phyloP scores from a whole-genome alignment of 35 echinoderm and acorn worm genomes.

The Patiria miniata region DNA sequence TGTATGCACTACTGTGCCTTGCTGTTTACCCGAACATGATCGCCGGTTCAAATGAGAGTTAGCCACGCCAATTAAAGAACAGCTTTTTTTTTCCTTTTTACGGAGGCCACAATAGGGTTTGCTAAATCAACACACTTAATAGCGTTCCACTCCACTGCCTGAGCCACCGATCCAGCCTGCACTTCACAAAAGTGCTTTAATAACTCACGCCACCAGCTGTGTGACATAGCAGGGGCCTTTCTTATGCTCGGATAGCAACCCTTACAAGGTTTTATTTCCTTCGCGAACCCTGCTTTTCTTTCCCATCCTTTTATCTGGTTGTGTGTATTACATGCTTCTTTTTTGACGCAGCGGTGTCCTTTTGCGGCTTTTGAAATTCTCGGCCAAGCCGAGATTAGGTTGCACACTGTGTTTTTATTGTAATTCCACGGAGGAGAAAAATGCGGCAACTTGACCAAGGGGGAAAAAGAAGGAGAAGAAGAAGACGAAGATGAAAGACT shows the following conservation, averaged over 20 bases:
- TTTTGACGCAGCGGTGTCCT: not conserved
- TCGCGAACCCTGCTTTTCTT: no score
- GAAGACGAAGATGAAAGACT: no score
- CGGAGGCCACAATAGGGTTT: constrained; percentile 1
- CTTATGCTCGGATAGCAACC: not conserved
- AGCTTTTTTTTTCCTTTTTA: not conserved
- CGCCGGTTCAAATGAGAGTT: not conserved
- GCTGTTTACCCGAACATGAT: constrained; percentile 19
- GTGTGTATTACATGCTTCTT: not conserved
- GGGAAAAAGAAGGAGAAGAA: not conserved
- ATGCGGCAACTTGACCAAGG: not conserved
- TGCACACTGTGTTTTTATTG: not conserved
- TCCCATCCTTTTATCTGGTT: not conserved
- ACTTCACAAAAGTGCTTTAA: not conserved
- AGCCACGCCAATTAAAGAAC: not conserved
- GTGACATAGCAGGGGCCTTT: not conserved
- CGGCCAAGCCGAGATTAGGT: constrained; percentile 10
- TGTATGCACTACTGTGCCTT: no score
- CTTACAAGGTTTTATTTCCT: not conserved
- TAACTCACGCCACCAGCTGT: constrained; percentile 7
- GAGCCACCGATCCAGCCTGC: not conserved
- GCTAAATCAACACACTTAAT: constrained; percentile 29
- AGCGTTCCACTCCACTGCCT: not conserved
- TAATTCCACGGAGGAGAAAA: no score
- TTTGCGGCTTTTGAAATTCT: not conserved